phyloP scores from a whole-genome alignment of 2,113 vertebrate species.

The Isurus oxyrinchus region DNA sequence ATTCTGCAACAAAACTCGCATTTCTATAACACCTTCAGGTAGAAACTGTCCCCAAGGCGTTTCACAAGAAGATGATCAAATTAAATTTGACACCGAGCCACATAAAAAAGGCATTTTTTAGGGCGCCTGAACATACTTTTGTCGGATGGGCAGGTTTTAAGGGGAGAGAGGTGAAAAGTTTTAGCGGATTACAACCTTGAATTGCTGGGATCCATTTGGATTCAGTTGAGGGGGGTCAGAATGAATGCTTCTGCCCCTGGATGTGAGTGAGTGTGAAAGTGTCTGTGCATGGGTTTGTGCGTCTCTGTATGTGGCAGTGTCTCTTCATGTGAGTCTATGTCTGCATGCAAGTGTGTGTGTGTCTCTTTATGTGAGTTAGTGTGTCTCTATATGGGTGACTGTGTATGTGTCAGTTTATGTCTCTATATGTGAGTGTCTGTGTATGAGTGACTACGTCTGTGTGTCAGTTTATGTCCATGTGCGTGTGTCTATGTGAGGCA shows the following conservation, averaged over 20 bases:
- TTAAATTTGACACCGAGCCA: not conserved
- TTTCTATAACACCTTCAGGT: not conserved
- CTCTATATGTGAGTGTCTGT: not conserved
- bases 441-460: not conserved
- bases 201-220: not conserved
- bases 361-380: too few relatives aligned
- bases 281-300: too few relatives aligned
- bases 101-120: not conserved
- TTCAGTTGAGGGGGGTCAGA: not conserved
- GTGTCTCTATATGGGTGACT: not conserved
- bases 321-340: too few relatives aligned
- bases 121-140: not conserved
- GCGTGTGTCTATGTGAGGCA: not conserved
- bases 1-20: not conserved
- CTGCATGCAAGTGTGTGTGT: too few relatives aligned
- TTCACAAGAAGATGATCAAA: too few relatives aligned
- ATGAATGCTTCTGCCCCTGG: not conserved
- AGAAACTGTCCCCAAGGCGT: not conserved
- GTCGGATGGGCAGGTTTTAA: not conserved
- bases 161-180: not conserved
- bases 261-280: too few relatives aligned
- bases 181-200: not conserved
- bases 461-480: not conserved
- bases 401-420: not conserved
- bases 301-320: too few relatives aligned